Conservation (phyloP, 2,797 vertebrate genomes). For the Rhynchonycteris naso region DNA sequence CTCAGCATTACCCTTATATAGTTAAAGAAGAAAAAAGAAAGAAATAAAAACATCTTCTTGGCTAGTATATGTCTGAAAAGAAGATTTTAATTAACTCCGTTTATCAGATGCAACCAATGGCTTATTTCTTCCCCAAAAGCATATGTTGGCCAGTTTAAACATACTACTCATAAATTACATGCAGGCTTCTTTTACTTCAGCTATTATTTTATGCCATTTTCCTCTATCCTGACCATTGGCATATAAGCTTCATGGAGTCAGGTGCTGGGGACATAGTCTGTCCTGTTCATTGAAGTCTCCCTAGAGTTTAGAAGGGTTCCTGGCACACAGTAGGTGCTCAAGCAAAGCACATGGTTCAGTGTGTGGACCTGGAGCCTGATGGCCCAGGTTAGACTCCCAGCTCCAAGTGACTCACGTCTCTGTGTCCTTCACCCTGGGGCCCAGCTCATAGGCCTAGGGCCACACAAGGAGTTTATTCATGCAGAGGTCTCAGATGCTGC, state of each 20-base stretch:
- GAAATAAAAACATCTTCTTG: neutral
- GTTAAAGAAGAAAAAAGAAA: neutral
- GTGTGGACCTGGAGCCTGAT: neutral
- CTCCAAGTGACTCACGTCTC: neutral
- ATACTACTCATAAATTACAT: neutral
- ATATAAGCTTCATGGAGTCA: neutral
- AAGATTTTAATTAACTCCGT: constrained; percentile 50
- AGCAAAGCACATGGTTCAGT: neutral
- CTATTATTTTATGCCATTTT: neutral
- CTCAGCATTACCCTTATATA: neutral
- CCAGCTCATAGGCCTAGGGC: neutral
- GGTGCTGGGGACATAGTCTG: rapidly evolving
- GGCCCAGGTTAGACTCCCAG: rapidly evolving
- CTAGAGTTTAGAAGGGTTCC: too few relatives aligned
- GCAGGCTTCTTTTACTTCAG: neutral
- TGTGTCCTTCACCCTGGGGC: neutral
- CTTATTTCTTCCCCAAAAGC: neutral
- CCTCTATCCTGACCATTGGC: rapidly evolving
- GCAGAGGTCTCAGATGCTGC: neutral
- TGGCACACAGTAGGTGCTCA: neutral
- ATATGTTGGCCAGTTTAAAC: neutral
- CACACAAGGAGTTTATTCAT: rapidly evolving
- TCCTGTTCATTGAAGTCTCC: neutral
- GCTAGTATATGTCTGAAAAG: neutral
- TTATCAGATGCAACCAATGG: constrained; percentile 45